A percentile compares a stretch with the other conserved stretches of the same genome.
These are phyloP conservation scores for Amblyjoppa proteus DNA, from an alignment of 2,888 invertebrate species.

Conservation along the genomic window DNA sequence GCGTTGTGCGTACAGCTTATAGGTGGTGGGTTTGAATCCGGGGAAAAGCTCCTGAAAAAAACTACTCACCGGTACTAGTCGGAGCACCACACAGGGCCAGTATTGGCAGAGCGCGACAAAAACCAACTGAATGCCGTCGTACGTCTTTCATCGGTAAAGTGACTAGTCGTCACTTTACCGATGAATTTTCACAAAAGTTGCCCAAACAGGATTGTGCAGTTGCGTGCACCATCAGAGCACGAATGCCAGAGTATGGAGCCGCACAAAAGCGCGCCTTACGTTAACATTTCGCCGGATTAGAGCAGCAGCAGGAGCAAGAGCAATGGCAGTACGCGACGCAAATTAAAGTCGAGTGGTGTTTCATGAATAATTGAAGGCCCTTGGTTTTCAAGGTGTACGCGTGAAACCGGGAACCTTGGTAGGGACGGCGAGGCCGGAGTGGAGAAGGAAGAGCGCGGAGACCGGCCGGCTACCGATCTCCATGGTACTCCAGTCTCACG, in stretches of 20 bases:
- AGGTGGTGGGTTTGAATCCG: too few relatives aligned
- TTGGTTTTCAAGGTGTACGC: slow-evolving; percentile 68
- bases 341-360: slow-evolving; percentile 78
- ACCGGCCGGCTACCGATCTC: slow-evolving; percentile 34
- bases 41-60: too few relatives aligned
- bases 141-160: too few relatives aligned
- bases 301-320: slow-evolving; percentile 47
- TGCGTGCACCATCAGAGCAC: neutral
- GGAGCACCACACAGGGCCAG: too few relatives aligned
- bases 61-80: too few relatives aligned
- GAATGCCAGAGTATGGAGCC: neutral
- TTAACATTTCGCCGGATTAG: slow-evolving; percentile 22
- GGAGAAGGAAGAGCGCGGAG: slow-evolving; percentile 26
- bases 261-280: slow-evolving; percentile 7
- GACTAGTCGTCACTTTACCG: neutral
- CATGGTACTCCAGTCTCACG: slow-evolving; percentile 31
- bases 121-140: too few relatives aligned
- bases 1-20: too few relatives aligned
- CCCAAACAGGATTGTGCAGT: neutral
- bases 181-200: neutral
- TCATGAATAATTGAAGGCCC: slow-evolving; percentile 77
- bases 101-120: too few relatives aligned
- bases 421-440: neutral
- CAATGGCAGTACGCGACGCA: slow-evolving; percentile 64
- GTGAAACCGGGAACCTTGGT: slow-evolving; percentile 52